phyloP scores from a whole-genome alignment of 2,113 vertebrate genomes.

The Pyrgilauda ruficollis region DNA sequence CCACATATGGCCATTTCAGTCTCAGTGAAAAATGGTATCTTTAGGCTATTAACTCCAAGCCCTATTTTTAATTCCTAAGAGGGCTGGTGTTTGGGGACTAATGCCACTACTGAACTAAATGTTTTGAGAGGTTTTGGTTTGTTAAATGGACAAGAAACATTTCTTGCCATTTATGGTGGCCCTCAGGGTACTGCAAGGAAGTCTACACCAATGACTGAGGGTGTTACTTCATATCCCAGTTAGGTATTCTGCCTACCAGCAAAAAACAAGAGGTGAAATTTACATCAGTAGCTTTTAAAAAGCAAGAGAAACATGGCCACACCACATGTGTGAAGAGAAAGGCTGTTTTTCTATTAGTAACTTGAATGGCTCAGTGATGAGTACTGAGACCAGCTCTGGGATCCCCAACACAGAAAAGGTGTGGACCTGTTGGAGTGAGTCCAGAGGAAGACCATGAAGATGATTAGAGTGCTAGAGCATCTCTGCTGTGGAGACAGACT shows the following conservation, averaged over 20 bases:
- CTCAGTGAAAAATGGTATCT: background rate
- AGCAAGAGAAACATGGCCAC: background rate
- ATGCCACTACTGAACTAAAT: background rate
- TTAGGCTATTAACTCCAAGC: background rate
- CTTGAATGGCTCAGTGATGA: background rate
- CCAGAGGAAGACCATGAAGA: background rate
- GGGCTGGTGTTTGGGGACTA: background rate
- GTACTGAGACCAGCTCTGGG: background rate
- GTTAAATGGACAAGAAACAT: background rate
- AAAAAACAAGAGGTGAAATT: background rate
- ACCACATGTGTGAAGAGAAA: background rate
- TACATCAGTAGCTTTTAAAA: background rate
- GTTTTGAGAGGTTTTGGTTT: background rate
- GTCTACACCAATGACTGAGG: rapidly evolving
- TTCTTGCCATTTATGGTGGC: background rate
- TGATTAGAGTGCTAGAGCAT: background rate
- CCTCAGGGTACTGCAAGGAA: background rate
- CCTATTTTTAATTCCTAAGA: background rate
- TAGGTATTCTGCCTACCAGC: background rate
- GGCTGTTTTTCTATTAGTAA: background rate
- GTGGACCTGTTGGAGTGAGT: background rate
- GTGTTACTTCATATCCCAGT: background rate
- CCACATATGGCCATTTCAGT: background rate
- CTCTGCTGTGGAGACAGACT: background rate
- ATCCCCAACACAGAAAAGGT: background rate